Evolutionary conservation across 2,797 vertebrate genomes (phyloP), one percentile per base, ranked within the genome.

Genomic region (Galagoides demidoff): DNA sequence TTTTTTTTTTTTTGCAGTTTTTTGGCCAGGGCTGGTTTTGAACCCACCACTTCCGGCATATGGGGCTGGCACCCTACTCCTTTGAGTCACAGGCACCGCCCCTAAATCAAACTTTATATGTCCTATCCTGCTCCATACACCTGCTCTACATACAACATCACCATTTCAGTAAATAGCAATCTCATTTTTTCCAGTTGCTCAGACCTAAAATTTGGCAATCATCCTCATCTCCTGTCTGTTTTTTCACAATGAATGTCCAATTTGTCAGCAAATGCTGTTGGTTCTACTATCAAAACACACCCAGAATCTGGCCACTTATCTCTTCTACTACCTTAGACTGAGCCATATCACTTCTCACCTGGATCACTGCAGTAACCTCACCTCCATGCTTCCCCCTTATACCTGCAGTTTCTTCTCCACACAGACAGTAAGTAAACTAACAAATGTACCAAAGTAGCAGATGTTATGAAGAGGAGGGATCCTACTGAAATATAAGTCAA

Each of bases 341-440:
- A 74, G 55, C 14, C 45, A 79, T 11, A 64, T 34, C 22, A 73
- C 37, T 8, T 89, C 45, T 89, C 39, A 85, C 25, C 45, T 82
- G 82, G 22, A 88, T 94, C 39, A 43, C 37, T 82, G 55, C 13
- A 49, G 55, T 49, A 90, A 12, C 19, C 3, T 87, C 27, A 23
- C 61, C 29, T 93, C 8, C n/a, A n/a, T 94, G 55, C 37, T 88
- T 87, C 4, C 8, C 13, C 7, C 39, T 85, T 95, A 31, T 14
- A 83, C 39, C 61, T n/a, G 59, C 0, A 52, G 45, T 52, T 31
- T 77, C 29, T 82, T 87, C 31, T 37, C 34, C 49, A 91, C 22
- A 63, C n/a, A 94, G 23, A 94, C 9, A 68, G 27, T 68, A 90
- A 85, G 4, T 92, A 71, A 96, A 68, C 55, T 79, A 89, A 92